Evolutionary conservation across 53 echinoderm and acorn worm genomes (phyloP).

Genomic region (Arbacia lixula): DNA sequence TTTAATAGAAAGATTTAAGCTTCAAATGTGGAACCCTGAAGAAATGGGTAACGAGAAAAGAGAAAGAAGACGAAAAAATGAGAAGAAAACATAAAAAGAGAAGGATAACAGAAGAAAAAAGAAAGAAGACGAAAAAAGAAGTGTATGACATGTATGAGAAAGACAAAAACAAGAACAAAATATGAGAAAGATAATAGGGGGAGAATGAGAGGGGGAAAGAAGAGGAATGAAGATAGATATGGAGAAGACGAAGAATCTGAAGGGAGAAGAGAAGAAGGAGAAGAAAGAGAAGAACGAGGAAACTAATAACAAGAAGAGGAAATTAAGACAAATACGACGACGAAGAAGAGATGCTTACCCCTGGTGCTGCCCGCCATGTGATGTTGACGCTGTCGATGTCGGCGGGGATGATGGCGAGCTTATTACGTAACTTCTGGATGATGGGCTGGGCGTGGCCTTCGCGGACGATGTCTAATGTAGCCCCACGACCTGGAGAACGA

Average conservation of each 20-base stretch:
- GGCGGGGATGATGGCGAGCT: not conserved
- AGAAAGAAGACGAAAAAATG: too few species aligned
- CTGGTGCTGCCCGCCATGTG: slow-evolving; percentile 37
- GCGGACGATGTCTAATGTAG: slow-evolving; percentile 20
- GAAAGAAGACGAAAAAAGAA: not conserved
- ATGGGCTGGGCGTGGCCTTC: slow-evolving; percentile 30
- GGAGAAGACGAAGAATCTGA: too few species aligned
- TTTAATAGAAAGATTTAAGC: too few species aligned
- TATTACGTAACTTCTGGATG: slow-evolving; percentile 19
- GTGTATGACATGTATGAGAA: not conserved
- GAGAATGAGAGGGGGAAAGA: not conserved
- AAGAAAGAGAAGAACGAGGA: not conserved
- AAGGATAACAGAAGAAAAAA: too few species aligned
- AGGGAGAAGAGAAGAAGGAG: not conserved
- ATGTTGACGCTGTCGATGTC: slow-evolving; percentile 32
- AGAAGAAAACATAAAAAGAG: too few species aligned
- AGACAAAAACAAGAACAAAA: not conserved
- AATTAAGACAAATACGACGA: too few species aligned
- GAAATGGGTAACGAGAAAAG: too few species aligned
- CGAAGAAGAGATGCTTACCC: not conserved
- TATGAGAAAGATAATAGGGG: not conserved
- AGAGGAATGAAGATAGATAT: too few species aligned
- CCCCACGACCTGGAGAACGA: slow-evolving; percentile 33
- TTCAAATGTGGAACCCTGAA: too few species aligned
- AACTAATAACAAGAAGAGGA: too few species aligned